phyloP scores from a whole-genome alignment of 2,113 vertebrate species.

The Eleginops maclovinus region DNA sequence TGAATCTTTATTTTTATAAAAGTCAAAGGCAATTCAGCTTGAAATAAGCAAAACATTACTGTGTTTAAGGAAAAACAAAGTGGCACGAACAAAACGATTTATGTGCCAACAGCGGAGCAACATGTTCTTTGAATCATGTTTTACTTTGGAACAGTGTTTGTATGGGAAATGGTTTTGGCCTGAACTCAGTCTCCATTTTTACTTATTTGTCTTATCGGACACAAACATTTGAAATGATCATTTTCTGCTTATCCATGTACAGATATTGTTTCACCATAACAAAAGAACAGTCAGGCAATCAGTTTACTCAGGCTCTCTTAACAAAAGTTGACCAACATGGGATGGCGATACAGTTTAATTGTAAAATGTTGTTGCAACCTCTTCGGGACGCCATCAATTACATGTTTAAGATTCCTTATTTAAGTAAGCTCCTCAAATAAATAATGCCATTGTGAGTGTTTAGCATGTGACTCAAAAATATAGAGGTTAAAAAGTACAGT shows the following conservation, averaged over 20 bases:
- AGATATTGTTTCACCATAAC: constrained; percentile 27
- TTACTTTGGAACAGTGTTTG: constrained; percentile 30
- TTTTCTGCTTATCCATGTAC: neutral
- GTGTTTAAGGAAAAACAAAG: constrained; percentile 40
- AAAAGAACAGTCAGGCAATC: constrained; percentile 25
- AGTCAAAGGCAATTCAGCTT: constrained; percentile 26
- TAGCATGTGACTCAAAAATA: too few relatives aligned
- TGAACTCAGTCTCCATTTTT: constrained; percentile 1
- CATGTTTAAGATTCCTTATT: constrained; percentile 1
- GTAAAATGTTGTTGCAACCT: neutral
- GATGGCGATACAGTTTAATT: constrained; percentile 10
- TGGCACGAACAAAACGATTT: neutral
- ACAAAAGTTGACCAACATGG: neutral
- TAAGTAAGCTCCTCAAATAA: constrained; percentile 5
- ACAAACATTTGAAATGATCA: neutral
- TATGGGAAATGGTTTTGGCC: constrained; percentile 13
- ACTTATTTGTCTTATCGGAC: constrained; percentile 44
- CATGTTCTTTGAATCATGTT: constrained; percentile 8
- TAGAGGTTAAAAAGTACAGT: too few relatives aligned
- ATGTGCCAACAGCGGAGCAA: constrained; percentile 41
- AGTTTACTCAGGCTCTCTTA: constrained; percentile 12
- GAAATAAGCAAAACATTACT: constrained; percentile 16
- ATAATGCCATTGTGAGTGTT: neutral
- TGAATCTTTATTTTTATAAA: constrained; percentile 19
- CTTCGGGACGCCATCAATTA: neutral